Evolutionary conservation across 2,888 invertebrate species (phyloP).

Genomic region (Ichneumoninae sp.): DNA sequence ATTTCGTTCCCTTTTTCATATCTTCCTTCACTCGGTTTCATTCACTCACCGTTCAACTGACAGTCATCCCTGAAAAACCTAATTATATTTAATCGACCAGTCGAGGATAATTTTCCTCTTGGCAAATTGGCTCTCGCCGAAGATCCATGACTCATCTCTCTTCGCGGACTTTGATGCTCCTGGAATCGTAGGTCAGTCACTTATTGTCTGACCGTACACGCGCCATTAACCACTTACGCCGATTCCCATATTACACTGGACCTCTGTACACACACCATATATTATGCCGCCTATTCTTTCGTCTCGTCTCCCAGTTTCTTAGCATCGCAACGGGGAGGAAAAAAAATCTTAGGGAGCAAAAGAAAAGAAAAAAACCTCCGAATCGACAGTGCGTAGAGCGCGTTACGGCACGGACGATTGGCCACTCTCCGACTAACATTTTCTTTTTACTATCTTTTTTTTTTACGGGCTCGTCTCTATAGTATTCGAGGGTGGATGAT

Average conservation of each 20-base stretch:
- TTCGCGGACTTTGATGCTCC: neutral
- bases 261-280: conserved; percentile 7
- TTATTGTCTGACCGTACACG: conserved; percentile 41
- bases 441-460: conserved; percentile 43
- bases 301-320: conserved; percentile 21
- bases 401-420: conserved; percentile 71
- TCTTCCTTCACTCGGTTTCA: conserved; percentile 71
- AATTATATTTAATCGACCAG: conserved; percentile 78
- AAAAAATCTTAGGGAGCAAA: conserved; percentile 32
- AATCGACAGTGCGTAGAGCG: conserved; percentile 54
- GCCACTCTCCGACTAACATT: conserved; percentile 61
- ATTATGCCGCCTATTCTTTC: conserved; percentile 26
- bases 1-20: conserved; percentile 64
- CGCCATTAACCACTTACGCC: conserved; percentile 51
- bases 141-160: conserved; percentile 49
- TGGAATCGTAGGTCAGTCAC: conserved; percentile 48
- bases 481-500: conserved; percentile 54
- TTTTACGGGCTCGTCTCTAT: conserved; percentile 60
- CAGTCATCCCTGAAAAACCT: conserved; percentile 69
- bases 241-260: conserved; percentile 45
- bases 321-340: conserved; percentile 16
- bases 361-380: conserved; percentile 42
- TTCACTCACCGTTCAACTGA: conserved; percentile 73
- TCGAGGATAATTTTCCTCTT: neutral
- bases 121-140: conserved; percentile 7